Evolutionary conservation across 2,113 vertebrate genomes (phyloP), one percentile per base, ranked within the genome.

Genomic region (Kobus ellipsiprymnus): DNA sequence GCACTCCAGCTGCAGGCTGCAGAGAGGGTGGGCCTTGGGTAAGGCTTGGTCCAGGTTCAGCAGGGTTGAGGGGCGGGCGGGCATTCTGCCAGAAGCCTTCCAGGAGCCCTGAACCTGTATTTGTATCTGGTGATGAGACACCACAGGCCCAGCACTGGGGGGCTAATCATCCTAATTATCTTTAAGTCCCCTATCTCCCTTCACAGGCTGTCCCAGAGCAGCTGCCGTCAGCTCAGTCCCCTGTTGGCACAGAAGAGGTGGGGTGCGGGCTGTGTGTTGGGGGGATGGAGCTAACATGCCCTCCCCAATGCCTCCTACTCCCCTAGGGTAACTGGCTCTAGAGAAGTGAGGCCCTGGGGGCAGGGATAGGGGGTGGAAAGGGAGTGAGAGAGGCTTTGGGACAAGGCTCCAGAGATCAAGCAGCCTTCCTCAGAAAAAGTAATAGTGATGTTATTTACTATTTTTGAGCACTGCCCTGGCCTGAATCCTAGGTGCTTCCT

Each of bases 71-170:
- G 98, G 95, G 95, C 91, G 57, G 71, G 96, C 89, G 97, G 98
- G 97, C 98, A 29, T 82, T 97, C 98, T 98, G 97, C 98, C 98
- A 90, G 90, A 90, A 98, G 88, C 84, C 96, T 98, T 97, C 86
- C 78, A 92, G 93, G 98, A 98, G 98, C 92, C 94, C 10, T 97
- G 40, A 97, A 98, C 98, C 98, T 98, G 97, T 93, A 99, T 99
- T 98, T 98, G 98, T 94, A 98, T 99, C 98, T 98, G 96, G 96
- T 98, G 98, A 99, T 99, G 98, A 99, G 98, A 98, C 91, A 77
- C 83, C 94, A 90, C 60, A 84, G 97, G 90, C 95, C 83, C 91
- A 83, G 87, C 0, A 14, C 93, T 82, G 94, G 95, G 96, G 98
- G 97, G 95, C 93, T 98, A 97, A 97, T 98, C 97, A 95, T 97